These are phyloP conservation scores for Euphydryas editha DNA, from an alignment of 2,888 invertebrate species.

Conservation along the genomic window DNA sequence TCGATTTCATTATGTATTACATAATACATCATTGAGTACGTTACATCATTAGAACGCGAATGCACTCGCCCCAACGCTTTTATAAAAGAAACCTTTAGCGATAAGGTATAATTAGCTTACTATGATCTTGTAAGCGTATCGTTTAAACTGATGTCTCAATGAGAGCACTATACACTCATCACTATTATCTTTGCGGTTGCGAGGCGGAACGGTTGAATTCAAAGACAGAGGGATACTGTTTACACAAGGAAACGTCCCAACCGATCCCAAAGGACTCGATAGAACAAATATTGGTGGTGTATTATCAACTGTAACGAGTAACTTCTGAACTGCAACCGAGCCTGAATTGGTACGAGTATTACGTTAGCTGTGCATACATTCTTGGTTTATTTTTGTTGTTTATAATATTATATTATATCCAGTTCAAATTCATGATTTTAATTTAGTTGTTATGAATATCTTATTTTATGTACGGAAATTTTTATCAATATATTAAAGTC, in stretches of 20 bases:
- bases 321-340: conserved; percentile 48
- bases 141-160: conserved; percentile 27
- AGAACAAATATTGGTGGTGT: conserved; percentile 75
- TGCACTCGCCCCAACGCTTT: conserved; percentile 33
- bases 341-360: conserved; percentile 19
- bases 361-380: conserved; percentile 18
- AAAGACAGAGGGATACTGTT: conserved; percentile 66
- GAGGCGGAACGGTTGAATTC: conserved; percentile 56
- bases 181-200: conserved; percentile 50
- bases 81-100: conserved; percentile 37
- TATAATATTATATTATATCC: conserved; percentile 40
- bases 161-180: conserved; percentile 21
- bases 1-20: conserved; percentile 23
- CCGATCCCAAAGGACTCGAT: conserved; percentile 59
- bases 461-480: neutral
- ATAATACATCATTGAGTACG: conserved; percentile 21
- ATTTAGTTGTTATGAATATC: neutral
- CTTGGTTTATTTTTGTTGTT: conserved; percentile 25
- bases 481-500: neutral
- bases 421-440: conserved; percentile 41
- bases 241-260: conserved; percentile 61
- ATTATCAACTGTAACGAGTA: conserved; percentile 70
- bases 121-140: conserved; percentile 38
- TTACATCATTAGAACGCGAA: conserved; percentile 25
- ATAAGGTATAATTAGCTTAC: conserved; percentile 37